phyloP scores from a whole-genome alignment of 2,797 vertebrate species.

The Thunnus albacares region DNA sequence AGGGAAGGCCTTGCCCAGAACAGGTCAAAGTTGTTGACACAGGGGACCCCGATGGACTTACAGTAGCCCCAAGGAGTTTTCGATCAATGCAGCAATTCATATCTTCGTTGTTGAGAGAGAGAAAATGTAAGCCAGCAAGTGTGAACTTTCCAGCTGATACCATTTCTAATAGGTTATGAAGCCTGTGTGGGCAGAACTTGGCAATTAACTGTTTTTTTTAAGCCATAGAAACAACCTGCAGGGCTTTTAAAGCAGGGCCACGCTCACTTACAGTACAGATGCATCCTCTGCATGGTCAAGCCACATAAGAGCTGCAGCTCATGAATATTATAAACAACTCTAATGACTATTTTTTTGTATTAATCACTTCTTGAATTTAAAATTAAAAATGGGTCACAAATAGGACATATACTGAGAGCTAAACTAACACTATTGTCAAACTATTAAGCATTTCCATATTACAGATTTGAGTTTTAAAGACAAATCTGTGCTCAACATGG shows the following conservation, averaged over 20 bases:
- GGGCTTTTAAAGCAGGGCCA: background rate
- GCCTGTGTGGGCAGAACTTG: background rate
- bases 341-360: background rate
- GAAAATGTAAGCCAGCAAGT: conserved; percentile 36
- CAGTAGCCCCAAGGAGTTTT: no score
- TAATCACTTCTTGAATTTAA: conserved; percentile 3
- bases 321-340: conserved; percentile 4
- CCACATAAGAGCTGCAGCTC: background rate
- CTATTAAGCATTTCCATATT: no score
- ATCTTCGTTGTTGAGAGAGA: background rate
- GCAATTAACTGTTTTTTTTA: background rate
- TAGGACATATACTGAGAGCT: background rate
- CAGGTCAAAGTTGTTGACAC: no score
- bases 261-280: background rate
- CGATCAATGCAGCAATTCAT: background rate
- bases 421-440: no score
- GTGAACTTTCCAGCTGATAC: conserved; percentile 14
- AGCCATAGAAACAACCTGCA: background rate
- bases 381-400: background rate
- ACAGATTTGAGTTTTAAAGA: no score
- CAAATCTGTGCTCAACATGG: background rate
- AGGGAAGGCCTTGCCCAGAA: no score
- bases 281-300: background rate
- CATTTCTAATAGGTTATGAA: background rate
- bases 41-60: no score